Conservation (phyloP, 2,888 invertebrate genomes). For the Drosophila pseudotalamancana region DNA sequence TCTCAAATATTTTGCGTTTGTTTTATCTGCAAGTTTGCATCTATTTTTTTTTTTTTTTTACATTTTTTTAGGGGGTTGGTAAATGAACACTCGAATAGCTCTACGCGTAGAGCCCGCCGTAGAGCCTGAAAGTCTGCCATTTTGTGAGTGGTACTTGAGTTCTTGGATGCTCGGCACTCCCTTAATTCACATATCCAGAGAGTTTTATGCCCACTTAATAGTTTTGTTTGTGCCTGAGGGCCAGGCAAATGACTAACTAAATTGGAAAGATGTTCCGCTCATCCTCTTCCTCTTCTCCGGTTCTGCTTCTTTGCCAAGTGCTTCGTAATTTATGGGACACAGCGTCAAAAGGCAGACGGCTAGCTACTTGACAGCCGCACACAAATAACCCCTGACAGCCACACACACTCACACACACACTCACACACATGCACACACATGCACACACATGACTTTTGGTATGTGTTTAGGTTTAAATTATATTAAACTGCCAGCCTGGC, state of each 20-base stretch:
- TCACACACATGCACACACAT: slow-evolving; percentile 24
- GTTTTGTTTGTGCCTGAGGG: slow-evolving; percentile 68
- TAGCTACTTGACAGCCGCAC: slow-evolving; percentile 72
- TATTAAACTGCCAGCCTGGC: slow-evolving; percentile 75
- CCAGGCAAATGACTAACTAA: slow-evolving; percentile 74
- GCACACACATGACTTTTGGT: slow-evolving; percentile 45
- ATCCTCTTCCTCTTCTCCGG: no score
- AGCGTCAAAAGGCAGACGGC: slow-evolving; percentile 75
- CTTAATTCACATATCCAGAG: slow-evolving; percentile 37
- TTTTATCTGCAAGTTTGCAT: neutral
- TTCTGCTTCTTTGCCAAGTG: slow-evolving; percentile 55
- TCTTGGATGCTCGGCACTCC: slow-evolving; percentile 28
- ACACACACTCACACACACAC: slow-evolving; percentile 23
- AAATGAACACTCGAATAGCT: slow-evolving; percentile 25
- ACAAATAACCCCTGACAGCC: slow-evolving; percentile 58
- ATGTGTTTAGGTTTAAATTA: slow-evolving; percentile 78
- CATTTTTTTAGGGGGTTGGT: slow-evolving; percentile 1
- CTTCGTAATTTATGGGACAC: slow-evolving; percentile 68
- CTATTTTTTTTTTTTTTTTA: no score
- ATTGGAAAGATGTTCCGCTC: slow-evolving; percentile 65
- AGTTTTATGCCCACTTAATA: slow-evolving; percentile 78
- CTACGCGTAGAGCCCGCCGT: neutral
- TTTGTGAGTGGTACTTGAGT: slow-evolving; percentile 47
- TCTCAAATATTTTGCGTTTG: neutral
- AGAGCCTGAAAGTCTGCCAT: slow-evolving; percentile 42